These are phyloP conservation scores for Eristalis intricaria DNA, from an alignment of 2,888 invertebrate species.

Conservation along the genomic window DNA sequence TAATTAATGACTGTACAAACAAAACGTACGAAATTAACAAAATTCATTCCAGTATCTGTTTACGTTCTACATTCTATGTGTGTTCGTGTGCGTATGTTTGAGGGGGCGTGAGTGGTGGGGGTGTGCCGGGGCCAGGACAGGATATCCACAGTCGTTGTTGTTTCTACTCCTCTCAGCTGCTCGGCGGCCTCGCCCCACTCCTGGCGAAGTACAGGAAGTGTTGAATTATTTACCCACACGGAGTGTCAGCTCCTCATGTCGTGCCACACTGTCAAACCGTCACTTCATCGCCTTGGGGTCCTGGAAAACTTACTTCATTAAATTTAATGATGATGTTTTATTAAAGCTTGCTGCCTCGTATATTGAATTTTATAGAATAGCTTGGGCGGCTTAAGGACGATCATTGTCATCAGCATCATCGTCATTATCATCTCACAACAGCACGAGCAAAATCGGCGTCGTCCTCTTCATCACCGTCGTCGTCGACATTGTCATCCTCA, in stretches of 20 bases:
- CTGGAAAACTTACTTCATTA: slow-evolving; percentile 71
- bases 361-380: slow-evolving; percentile 70
- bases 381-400: slow-evolving; percentile 56
- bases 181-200: background rate
- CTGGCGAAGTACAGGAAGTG: slow-evolving; percentile 63
- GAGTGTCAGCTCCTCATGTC: slow-evolving; percentile 71
- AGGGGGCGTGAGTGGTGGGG: background rate
- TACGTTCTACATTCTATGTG: slow-evolving; percentile 32
- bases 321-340: slow-evolving; percentile 72
- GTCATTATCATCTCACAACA: background rate
- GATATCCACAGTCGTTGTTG: slow-evolving; percentile 40
- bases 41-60: slow-evolving; percentile 71
- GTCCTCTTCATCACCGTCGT: background rate
- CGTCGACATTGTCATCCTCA: slow-evolving; percentile 26
- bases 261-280: slow-evolving; percentile 68
- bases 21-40: slow-evolving; percentile 72
- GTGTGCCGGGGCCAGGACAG: slow-evolving; percentile 24
- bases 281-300: slow-evolving; percentile 69
- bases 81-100: slow-evolving; percentile 20
- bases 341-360: slow-evolving; percentile 65
- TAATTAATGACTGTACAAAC: slow-evolving; percentile 72
- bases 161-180: slow-evolving; percentile 23
- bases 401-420: slow-evolving; percentile 59
- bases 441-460: background rate
- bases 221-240: slow-evolving; percentile 71